A percentile compares a stretch with the other conserved stretches of the same genome.
Conservation (phyloP, 2,888 invertebrate species). For the Epistrophella euchroma region DNA sequence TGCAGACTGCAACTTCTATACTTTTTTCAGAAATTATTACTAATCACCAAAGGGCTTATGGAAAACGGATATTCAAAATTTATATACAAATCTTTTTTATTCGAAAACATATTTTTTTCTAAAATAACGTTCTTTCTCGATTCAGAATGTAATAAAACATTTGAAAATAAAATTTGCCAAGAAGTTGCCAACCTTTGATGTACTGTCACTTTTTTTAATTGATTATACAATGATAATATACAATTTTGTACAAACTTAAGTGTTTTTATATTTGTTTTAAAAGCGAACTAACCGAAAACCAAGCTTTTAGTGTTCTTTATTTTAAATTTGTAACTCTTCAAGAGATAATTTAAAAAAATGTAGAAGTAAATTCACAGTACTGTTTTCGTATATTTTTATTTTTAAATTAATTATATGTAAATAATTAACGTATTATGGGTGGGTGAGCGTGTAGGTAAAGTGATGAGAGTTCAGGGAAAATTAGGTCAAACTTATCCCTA, state of each 20-base stretch:
- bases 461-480: too few species aligned
- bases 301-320: slow-evolving; percentile 54
- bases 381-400: slow-evolving; percentile 38
- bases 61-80: slow-evolving; percentile 52
- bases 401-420: slow-evolving; percentile 68
- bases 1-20: slow-evolving; percentile 15
- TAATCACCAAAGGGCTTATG: slow-evolving; percentile 55
- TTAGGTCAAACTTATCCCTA: too few species aligned
- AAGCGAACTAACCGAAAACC: slow-evolving; percentile 67
- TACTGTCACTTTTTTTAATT: slow-evolving; percentile 48
- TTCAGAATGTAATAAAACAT: slow-evolving; percentile 63
- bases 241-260: slow-evolving; percentile 24
- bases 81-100: slow-evolving; percentile 14
- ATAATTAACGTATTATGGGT: slow-evolving; percentile 73
- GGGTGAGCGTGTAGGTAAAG: too few species aligned
- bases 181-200: slow-evolving; percentile 70
- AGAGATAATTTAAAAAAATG: slow-evolving; percentile 61
- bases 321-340: slow-evolving; percentile 25
- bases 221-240: slow-evolving; percentile 16
- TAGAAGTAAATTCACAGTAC: slow-evolving; percentile 38
- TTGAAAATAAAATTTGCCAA: slow-evolving; percentile 71
- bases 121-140: slow-evolving; percentile 37
- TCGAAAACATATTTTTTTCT: slow-evolving; percentile 17
- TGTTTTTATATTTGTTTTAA: slow-evolving; percentile 49
- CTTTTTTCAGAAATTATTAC: slow-evolving; percentile 3